These are phyloP conservation scores for Hymenopus coronatus DNA, from an alignment of 2,888 invertebrate genomes.

Conservation along the genomic window DNA sequence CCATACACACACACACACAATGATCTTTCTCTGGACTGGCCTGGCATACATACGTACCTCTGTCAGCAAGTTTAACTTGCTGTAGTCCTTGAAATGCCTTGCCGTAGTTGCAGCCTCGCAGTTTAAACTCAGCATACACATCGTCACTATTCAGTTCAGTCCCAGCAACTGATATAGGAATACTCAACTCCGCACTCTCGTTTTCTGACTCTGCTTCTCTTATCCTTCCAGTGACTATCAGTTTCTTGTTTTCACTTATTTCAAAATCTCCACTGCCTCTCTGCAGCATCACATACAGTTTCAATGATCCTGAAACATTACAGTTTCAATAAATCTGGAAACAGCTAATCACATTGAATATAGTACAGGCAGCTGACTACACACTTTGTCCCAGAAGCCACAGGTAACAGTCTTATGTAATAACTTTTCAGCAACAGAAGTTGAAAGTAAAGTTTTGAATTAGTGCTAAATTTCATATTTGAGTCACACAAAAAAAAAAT, in stretches of 20 bases:
- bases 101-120: slow-evolving; percentile 44
- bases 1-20: no score
- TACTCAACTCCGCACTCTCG: neutral
- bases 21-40: no score
- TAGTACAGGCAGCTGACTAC: no score
- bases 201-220: slow-evolving; percentile 9
- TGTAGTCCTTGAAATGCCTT: slow-evolving; percentile 41
- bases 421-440: no score
- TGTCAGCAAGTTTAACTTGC: neutral
- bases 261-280: slow-evolving; percentile 48
- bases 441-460: no score
- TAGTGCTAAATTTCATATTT: no score
- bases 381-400: no score
- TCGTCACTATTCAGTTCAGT: slow-evolving; percentile 12
- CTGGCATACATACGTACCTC: no score
- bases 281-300: slow-evolving; percentile 44
- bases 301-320: slow-evolving; percentile 41
- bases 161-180: neutral
- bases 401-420: no score
- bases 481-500: no score
- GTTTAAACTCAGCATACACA: slow-evolving; percentile 24
- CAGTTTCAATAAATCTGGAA: no score
- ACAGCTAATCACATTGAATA: no score
- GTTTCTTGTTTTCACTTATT: slow-evolving; percentile 46
- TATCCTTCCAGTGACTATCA: slow-evolving; percentile 19